Conservation (phyloP, 1,140 invertebrate genomes). For the Hesperophylax magnus region DNA sequence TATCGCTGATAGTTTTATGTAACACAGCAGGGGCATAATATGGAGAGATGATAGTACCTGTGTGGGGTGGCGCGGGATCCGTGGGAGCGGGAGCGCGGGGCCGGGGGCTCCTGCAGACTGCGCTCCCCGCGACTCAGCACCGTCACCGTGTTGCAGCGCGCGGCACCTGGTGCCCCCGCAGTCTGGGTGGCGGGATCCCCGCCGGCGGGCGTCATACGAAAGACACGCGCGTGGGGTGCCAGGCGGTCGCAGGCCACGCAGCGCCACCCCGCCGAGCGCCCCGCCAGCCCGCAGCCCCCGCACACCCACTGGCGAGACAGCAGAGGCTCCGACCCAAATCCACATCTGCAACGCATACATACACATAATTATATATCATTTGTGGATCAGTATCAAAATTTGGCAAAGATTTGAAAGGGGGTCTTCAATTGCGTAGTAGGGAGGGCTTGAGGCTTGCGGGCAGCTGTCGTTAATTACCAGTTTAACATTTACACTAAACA, state of each 20-base stretch:
- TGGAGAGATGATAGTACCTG: slow-evolving; percentile 63
- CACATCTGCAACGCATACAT: slow-evolving; percentile 50
- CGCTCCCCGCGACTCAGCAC: slow-evolving; percentile 65
- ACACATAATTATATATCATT: neutral
- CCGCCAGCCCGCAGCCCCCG: slow-evolving; percentile 63
- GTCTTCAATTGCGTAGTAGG: too few relatives aligned
- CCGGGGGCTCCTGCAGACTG: slow-evolving; percentile 50
- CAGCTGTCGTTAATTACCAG: too few relatives aligned
- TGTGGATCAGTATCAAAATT: too few relatives aligned
- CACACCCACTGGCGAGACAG: slow-evolving; percentile 68
- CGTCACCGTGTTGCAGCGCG: slow-evolving; percentile 74
- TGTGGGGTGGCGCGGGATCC: slow-evolving; percentile 59
- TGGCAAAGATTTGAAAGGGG: too few relatives aligned
- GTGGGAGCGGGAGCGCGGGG: slow-evolving; percentile 66
- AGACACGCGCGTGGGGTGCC: slow-evolving; percentile 68
- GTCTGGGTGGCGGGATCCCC: neutral
- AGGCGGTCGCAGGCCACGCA: slow-evolving; percentile 68
- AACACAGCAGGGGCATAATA: too few relatives aligned
- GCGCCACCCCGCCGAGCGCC: slow-evolving; percentile 68
- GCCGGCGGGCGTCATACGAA: slow-evolving; percentile 57
- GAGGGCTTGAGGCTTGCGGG: too few relatives aligned
- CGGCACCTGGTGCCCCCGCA: slow-evolving; percentile 64
- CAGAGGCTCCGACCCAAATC: slow-evolving; percentile 66
- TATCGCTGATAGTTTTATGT: too few relatives aligned
- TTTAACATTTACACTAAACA: too few relatives aligned